Percentiles rank a stretch among this genome's conserved stretches.
Evolutionary conservation across 2,113 vertebrate species (phyloP).

Genomic region (Piaya cayana): DNA sequence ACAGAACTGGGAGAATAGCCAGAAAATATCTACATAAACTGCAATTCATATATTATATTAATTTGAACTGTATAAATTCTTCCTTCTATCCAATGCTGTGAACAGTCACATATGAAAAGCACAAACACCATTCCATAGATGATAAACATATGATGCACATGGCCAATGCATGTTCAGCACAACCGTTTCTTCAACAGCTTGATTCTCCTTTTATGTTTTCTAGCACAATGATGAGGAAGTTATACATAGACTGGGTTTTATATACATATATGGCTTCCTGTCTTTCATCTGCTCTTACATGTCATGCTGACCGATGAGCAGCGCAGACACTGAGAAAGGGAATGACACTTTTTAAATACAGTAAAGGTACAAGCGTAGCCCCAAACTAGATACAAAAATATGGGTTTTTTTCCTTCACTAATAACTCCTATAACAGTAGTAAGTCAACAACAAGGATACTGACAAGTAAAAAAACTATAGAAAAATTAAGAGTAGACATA

Average conservation of each 20-base stretch:
- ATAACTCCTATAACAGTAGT: neutral
- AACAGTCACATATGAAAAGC: neutral
- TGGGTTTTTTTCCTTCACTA: neutral
- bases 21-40: neutral
- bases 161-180: neutral
- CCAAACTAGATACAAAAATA: neutral
- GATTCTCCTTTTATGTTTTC: neutral
- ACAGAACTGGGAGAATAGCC: neutral
- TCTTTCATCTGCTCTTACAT: neutral
- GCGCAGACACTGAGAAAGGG: neutral
- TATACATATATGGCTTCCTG: neutral
- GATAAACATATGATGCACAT: neutral
- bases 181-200: neutral
- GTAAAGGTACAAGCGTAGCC: neutral
- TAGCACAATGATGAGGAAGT: neutral
- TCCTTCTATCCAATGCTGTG: accelerated
- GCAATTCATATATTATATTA: neutral
- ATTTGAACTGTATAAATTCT: neutral
- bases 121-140: neutral
- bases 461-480: neutral
- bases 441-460: neutral
- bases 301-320: neutral
- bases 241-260: neutral
- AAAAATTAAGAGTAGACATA: neutral
- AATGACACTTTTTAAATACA: neutral